Conservation (phyloP, 1,140 invertebrate genomes). For the Drosophila lacertosa region DNA sequence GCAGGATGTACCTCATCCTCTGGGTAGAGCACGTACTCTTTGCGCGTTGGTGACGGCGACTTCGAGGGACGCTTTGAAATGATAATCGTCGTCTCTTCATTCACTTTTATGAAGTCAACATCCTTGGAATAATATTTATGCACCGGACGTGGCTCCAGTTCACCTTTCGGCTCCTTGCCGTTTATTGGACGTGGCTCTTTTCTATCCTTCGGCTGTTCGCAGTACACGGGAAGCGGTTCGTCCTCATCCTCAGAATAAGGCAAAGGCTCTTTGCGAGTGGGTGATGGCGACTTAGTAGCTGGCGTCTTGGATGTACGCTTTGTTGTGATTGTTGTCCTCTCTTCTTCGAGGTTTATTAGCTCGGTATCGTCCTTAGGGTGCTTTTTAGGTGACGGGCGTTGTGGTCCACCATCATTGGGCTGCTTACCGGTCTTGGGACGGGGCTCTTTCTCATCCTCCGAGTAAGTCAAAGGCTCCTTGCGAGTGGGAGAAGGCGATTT, state of each 20-base stretch:
- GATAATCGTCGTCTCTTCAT: slow-evolving; percentile 57
- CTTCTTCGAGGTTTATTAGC: slow-evolving; percentile 3
- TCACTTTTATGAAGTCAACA: slow-evolving; percentile 22
- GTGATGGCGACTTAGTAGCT: slow-evolving; percentile 32
- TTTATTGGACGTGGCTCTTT: background rate
- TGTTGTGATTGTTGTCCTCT: slow-evolving; percentile 1
- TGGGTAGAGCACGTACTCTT: background rate
- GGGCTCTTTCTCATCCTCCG: background rate
- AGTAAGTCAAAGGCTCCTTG: too few species aligned
- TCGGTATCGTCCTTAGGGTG: slow-evolving; percentile 7
- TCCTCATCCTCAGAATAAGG: slow-evolving; percentile 4
- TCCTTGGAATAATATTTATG: slow-evolving; percentile 10
- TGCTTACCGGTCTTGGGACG: background rate
- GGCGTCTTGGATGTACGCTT: background rate
- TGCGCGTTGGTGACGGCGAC: slow-evolving; percentile 39
- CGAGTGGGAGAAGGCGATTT: too few species aligned
- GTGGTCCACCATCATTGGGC: background rate
- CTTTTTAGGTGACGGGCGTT: background rate
- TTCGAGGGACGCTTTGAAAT: slow-evolving; percentile 48
- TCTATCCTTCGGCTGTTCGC: background rate
- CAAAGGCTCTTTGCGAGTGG: slow-evolving; percentile 17
- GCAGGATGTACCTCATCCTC: background rate
- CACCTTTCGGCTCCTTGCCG: slow-evolving; percentile 5
- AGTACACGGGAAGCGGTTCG: background rate
- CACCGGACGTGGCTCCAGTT: background rate